Evolutionary conservation across 2,113 vertebrate species (phyloP).

Genomic region (Colinus virginianus): DNA sequence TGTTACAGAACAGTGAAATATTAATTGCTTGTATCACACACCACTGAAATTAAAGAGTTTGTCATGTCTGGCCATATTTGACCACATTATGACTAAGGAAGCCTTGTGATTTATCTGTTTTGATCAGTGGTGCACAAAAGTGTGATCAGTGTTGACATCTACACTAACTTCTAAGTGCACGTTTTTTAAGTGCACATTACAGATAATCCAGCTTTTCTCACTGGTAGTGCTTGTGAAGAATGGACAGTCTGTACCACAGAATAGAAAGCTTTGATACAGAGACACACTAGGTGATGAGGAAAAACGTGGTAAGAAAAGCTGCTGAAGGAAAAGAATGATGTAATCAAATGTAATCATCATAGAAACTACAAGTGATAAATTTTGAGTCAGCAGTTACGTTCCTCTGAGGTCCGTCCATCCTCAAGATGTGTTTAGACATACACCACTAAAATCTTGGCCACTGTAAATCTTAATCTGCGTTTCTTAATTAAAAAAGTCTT

Average conservation of each 20-base stretch:
- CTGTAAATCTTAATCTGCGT: background rate
- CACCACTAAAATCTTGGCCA: too few relatives aligned
- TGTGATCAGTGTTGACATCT: background rate
- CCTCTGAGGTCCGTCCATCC: background rate
- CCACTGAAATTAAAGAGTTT: background rate
- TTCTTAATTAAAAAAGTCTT: background rate
- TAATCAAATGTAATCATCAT: background rate
- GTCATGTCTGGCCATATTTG: accelerated
- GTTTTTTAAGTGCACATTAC: background rate
- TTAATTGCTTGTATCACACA: background rate
- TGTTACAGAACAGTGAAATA: background rate
- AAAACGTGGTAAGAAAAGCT: background rate
- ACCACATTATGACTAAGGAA: background rate
- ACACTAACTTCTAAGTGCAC: background rate
- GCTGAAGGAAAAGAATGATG: background rate
- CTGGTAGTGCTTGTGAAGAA: background rate
- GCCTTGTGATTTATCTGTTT: too few relatives aligned
- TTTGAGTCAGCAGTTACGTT: background rate
- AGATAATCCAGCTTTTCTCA: background rate
- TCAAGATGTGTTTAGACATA: background rate
- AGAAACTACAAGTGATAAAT: background rate
- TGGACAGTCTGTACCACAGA: background rate
- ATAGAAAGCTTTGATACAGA: background rate
- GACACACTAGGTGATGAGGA: background rate
- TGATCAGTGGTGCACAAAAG: background rate